These are phyloP conservation scores for Numida meleagris DNA, from an alignment of 2,113 vertebrate genomes.

Conservation along the genomic window DNA sequence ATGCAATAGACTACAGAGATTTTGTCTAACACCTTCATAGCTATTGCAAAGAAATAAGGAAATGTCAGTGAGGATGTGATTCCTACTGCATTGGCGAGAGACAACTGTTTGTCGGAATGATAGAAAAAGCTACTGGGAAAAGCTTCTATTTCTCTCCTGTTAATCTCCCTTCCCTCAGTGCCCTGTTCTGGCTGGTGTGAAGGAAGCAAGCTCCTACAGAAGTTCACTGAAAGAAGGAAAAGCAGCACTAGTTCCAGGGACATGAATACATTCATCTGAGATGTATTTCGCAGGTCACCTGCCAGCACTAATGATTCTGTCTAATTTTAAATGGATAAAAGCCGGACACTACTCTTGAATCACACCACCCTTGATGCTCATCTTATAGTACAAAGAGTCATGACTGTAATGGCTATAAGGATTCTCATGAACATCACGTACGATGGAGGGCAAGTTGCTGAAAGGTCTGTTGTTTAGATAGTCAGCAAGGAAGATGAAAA, in stretches of 20 bases:
- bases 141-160: neutral
- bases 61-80: neutral
- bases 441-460: constrained; percentile 61
- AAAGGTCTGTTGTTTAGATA: constrained; percentile 68
- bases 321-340: neutral
- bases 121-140: neutral
- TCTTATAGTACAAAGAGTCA: constrained; percentile 54
- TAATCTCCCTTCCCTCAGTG: neutral
- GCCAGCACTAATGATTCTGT: neutral
- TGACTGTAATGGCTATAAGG: constrained; percentile 52
- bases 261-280: fast-evolving
- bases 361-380: constrained; percentile 20
- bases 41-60: neutral
- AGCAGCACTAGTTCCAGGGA: neutral
- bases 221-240: neutral
- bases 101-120: neutral
- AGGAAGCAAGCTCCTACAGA: neutral
- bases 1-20: neutral
- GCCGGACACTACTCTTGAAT: neutral
- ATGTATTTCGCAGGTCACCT: neutral
- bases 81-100: neutral
- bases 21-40: neutral
- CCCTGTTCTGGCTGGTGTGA: neutral
- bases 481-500: constrained; percentile 18
- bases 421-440: constrained; percentile 16